phyloP scores from a whole-genome alignment of 2,888 invertebrate species.

The Sipha maydis region DNA sequence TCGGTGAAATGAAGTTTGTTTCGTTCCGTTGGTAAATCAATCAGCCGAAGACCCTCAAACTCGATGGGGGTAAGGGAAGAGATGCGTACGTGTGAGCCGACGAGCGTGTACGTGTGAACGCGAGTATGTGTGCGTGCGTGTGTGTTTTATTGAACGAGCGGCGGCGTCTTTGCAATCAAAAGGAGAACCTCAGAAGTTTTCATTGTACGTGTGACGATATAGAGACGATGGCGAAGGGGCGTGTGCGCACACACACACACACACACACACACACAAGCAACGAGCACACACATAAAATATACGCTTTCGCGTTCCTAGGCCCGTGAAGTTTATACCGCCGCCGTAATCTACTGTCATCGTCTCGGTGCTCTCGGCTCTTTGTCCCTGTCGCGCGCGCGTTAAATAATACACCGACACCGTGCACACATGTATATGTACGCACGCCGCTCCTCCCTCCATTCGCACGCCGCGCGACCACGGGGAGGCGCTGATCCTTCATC shows the following conservation, averaged over 20 bases:
- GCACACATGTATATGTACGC: not conserved
- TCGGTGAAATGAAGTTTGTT: not conserved
- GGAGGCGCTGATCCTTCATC: not conserved
- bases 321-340: not conserved
- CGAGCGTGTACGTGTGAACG: not conserved
- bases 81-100: not conserved
- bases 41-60: slow-evolving; percentile 6
- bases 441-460: not conserved
- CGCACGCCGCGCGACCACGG: not conserved
- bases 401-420: not conserved
- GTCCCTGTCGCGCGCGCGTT: not conserved
- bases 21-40: not conserved
- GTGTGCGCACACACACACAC: not conserved
- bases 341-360: not conserved
- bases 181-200: slow-evolving; percentile 18
- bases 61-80: not conserved
- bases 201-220: slow-evolving; percentile 18
- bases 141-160: slow-evolving; percentile 30
- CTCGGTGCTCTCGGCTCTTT: not conserved
- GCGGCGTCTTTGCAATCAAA: not conserved
- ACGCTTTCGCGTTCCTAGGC: not conserved
- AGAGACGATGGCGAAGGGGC: not conserved
- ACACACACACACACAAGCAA: not conserved
- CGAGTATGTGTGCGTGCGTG: slow-evolving; percentile 1
- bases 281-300: slow-evolving; percentile 1